Base-by-base conservation (phyloP, 2,888 invertebrate species). In the Sisyra terminalis region DNA sequence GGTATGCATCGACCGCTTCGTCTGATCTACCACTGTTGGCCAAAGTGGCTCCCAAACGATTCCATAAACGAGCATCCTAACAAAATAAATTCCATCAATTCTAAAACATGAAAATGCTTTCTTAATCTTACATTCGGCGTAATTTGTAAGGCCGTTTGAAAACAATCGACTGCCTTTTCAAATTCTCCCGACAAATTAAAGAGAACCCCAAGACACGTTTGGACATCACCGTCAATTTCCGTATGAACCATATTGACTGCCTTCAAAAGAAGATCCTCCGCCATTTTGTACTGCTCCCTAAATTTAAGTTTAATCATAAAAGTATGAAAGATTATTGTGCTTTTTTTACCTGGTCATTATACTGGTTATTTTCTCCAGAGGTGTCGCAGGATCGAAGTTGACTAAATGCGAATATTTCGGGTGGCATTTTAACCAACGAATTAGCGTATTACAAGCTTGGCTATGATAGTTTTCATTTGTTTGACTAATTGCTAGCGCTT, bases 81-180 rank as follows among this genome's bases (percentile, higher is more conserved):
- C 58, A 53, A 46, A 44, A 30, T 38, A 40, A 16, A 15, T 34
- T 29, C 4, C 15, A 7, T 37, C n/a, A 35, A 43, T 10, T 11
- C 35, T 36, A 39, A 14, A 35, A 24, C 24, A 24, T 24, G 3
- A 24, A 24, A n/a, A n/a, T n/a, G n/a, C n/a, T n/a, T n/a, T n/a
- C 39, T 17, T 31, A 37, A 46, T 59, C 63, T 64, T 63, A 80
- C 81, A 52, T 78, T 65, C n/a, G 78, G 80, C 53, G 76, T 72
- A 10, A 83, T 81, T 62, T 83, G 81, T 10, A 98, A 64, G 0
- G 96, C 96, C 32, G 92, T 75, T 53, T 77, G 76, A 59, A 97
- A 94, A 61, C 96, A 98, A 64, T 98, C 97, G 1, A 86, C 86
- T 10, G 98, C 98, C 65, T 94, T 92, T 51, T 90, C 85, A 63